Conservation (phyloP, 2,113 vertebrate species). For the Apus apus region DNA sequence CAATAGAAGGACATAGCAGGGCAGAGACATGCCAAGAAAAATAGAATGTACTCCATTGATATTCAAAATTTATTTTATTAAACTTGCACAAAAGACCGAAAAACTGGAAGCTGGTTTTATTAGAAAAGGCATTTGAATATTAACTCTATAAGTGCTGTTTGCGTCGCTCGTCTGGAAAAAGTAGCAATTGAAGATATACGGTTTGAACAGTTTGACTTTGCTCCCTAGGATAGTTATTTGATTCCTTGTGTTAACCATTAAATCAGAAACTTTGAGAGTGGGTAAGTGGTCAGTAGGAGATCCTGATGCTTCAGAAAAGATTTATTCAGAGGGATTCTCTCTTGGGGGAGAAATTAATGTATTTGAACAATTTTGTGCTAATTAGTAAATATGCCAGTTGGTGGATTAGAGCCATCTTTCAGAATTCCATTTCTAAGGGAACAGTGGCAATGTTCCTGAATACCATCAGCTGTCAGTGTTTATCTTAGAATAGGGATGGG, state of each 20-base stretch:
- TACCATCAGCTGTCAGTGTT: conserved; percentile 54
- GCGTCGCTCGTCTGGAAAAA: not conserved
- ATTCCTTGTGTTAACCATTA: conserved; percentile 52
- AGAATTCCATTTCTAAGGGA: conserved; percentile 41
- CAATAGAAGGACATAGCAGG: conserved; percentile 74
- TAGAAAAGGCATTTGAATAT: conserved; percentile 65
- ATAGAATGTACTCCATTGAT: conserved; percentile 93
- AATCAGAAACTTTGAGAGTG: conserved; percentile 16
- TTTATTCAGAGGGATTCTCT: not conserved
- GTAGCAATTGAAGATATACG: not conserved
- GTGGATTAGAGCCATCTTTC: not conserved
- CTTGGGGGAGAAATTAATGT: not conserved
- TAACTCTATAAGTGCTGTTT: conserved; percentile 63
- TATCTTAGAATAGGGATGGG: conserved; percentile 48
- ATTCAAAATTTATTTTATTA: conserved; percentile 98
- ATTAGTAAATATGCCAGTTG: conserved; percentile 5
- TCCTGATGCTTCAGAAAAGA: not conserved
- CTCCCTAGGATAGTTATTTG: not conserved
- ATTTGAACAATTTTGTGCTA: conserved; percentile 12
- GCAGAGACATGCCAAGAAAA: conserved; percentile 89
- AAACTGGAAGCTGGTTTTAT: conserved; percentile 64
- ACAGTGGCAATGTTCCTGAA: conserved; percentile 38
- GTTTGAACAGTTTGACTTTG: conserved; percentile 22
- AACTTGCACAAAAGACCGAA: conserved; percentile 87
- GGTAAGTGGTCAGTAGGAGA: not conserved